These are phyloP conservation scores for Semaprochilodus insignis DNA, from an alignment of 2,797 vertebrate species.

Conservation along the genomic window DNA sequence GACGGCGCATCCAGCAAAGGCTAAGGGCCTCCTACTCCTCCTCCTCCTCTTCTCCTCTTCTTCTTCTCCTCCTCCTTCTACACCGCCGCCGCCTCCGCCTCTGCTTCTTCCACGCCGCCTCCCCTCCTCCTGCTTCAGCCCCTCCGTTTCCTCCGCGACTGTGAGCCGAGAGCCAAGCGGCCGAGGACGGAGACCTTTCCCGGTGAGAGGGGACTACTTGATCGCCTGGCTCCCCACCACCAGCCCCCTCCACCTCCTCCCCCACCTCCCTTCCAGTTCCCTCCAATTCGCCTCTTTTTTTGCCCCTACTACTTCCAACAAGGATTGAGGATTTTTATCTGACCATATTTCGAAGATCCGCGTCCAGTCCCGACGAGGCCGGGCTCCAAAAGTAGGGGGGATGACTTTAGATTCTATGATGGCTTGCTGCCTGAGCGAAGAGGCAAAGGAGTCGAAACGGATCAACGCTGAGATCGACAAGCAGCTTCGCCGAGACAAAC, in stretches of 20 bases:
- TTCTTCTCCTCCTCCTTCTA: constrained; percentile 30
- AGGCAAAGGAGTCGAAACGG: constrained; percentile 98
- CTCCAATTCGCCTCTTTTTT: background rate
- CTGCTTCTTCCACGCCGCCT: constrained; percentile 18
- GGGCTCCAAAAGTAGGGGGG: constrained; percentile 74
- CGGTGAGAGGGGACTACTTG: constrained; percentile 57
- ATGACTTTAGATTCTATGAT: constrained; percentile 99
- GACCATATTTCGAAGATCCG: constrained; percentile 12
- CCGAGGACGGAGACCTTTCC: constrained; percentile 53
- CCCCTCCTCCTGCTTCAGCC: constrained; percentile 14
- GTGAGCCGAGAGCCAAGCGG: constrained; percentile 41
- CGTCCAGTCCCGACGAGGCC: constrained; percentile 54
- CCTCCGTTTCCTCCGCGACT: constrained; percentile 53
- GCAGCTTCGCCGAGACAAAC: constrained; percentile 95
- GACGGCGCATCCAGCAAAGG: constrained; percentile 13
- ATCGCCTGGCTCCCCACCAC: constrained; percentile 60
- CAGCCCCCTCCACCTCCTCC: constrained; percentile 51
- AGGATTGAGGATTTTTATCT: background rate
- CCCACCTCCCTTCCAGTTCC: constrained; percentile 26
- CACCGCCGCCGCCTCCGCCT: constrained; percentile 37
- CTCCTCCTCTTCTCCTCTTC: constrained; percentile 20
- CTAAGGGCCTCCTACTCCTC: constrained; percentile 41
- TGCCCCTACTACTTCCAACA: background rate
- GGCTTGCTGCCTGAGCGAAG: constrained; percentile 99
- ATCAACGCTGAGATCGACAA: constrained; percentile 99